phyloP scores from a whole-genome alignment of 2,113 vertebrate genomes.

The Percina caprodes region DNA sequence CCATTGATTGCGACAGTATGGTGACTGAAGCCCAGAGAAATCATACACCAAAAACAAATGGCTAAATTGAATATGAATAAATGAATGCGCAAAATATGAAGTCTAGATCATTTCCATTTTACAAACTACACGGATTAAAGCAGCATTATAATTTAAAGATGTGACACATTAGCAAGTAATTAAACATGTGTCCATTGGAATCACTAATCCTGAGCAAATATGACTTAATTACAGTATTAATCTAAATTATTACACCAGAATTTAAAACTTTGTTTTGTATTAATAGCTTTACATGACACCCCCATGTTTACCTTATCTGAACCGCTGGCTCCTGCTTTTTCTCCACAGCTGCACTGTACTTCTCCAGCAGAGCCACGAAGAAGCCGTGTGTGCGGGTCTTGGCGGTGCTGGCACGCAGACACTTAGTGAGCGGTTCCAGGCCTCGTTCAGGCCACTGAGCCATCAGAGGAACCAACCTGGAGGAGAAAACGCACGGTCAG shows the following conservation, averaged over 20 bases:
- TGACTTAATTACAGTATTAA: background rate
- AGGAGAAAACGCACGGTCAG: background rate
- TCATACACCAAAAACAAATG: background rate
- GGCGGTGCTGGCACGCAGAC: slow-evolving; percentile 88
- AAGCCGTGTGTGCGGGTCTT: slow-evolving; percentile 91
- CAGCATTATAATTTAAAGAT: background rate
- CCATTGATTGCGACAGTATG: background rate
- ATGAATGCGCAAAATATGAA: background rate
- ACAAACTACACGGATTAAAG: background rate
- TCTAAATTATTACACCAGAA: background rate
- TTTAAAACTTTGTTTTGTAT: background rate
- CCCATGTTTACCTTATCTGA: slow-evolving; percentile 54
- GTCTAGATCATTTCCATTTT: background rate
- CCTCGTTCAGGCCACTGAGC: slow-evolving; percentile 91
- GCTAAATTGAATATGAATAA: background rate
- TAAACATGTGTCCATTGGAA: background rate
- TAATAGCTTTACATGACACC: background rate
- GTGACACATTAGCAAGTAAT: background rate
- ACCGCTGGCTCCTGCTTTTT: background rate
- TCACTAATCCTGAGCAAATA: background rate
- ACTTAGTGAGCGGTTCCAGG: slow-evolving; percentile 83
- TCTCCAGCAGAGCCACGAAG: slow-evolving; percentile 92
- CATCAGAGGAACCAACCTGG: slow-evolving; percentile 86
- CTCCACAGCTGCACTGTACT: slow-evolving; percentile 29
- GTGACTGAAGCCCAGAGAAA: background rate